Evolutionary conservation across 1,140 invertebrate species (phyloP).

Genomic region (Lutraria rhynchaena): DNA sequence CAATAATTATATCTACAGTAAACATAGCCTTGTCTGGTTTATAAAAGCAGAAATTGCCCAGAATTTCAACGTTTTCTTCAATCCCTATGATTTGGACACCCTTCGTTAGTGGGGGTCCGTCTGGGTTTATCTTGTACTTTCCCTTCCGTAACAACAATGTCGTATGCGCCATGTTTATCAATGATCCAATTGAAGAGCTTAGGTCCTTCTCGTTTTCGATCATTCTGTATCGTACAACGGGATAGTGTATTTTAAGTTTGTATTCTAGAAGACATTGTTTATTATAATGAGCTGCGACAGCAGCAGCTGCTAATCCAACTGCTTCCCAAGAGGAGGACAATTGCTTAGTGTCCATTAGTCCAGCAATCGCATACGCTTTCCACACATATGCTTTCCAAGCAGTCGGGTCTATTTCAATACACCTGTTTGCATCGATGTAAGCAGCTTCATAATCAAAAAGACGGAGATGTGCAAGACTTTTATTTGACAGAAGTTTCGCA

Average conservation of each 20-base stretch:
- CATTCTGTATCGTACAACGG: background rate
- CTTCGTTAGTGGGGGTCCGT: background rate
- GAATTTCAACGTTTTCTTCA: slow-evolving; percentile 14
- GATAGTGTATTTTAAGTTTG: slow-evolving; percentile 13
- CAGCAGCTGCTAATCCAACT: slow-evolving; percentile 16
- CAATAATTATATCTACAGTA: background rate
- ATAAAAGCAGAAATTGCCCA: too few relatives aligned
- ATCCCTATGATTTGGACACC: slow-evolving; percentile 22
- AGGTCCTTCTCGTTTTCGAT: background rate
- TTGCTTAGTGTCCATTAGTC: background rate
- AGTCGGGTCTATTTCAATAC: slow-evolving; percentile 18
- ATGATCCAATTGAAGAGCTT: background rate
- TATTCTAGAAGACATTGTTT: background rate
- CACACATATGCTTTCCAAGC: slow-evolving; percentile 2
- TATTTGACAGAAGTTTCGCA: background rate
- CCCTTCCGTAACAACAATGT: background rate
- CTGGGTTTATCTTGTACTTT: background rate
- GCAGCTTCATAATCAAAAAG: slow-evolving; percentile 8
- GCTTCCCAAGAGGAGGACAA: background rate
- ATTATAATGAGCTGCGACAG: slow-evolving; percentile 15
- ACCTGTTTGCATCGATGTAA: slow-evolving; percentile 8
- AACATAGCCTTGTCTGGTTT: background rate
- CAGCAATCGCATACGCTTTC: slow-evolving; percentile 34
- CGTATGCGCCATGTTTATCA: background rate
- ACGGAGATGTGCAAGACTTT: slow-evolving; percentile 7